phyloP scores from a whole-genome alignment of 2,113 vertebrate genomes.

The Hemichromis elongatus region DNA sequence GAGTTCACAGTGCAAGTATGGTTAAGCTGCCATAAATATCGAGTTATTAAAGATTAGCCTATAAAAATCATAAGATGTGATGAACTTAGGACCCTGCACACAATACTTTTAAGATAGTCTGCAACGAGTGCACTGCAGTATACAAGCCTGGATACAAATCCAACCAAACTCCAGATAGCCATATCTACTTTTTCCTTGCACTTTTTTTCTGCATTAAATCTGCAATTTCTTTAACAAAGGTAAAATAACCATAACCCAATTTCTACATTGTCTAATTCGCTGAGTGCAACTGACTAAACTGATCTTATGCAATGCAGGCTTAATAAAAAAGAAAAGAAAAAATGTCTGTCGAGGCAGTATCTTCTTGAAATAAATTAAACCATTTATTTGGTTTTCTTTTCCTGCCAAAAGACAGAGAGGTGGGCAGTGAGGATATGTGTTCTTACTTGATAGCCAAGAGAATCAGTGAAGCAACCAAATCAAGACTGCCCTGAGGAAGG shows the following conservation, averaged over 20 bases:
- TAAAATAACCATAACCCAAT: conserved; percentile 11
- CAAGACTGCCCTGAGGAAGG: not conserved
- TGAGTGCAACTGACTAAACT: not conserved
- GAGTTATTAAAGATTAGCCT: not conserved
- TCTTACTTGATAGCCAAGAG: not conserved
- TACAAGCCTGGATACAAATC: not conserved
- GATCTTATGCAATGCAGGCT: not conserved
- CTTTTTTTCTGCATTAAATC: not conserved
- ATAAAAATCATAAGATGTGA: not conserved
- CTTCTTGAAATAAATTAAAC: not conserved
- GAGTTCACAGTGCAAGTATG: not conserved
- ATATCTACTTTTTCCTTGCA: not conserved
- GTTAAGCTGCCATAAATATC: not conserved
- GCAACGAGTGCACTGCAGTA: not conserved
- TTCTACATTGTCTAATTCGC: not conserved
- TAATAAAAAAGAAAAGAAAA: not conserved
- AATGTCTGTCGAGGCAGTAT: not conserved
- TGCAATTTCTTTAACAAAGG: not conserved
- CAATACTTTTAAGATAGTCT: not conserved
- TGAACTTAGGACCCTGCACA: not conserved
- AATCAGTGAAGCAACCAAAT: not conserved
- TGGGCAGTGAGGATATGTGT: not conserved
- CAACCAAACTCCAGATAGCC: conserved; percentile 4
- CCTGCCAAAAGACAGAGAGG: not conserved
- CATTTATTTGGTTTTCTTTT: not conserved